Evolutionary conservation across 2,888 invertebrate genomes (phyloP).

Genomic region (Magallana nippona): DNA sequence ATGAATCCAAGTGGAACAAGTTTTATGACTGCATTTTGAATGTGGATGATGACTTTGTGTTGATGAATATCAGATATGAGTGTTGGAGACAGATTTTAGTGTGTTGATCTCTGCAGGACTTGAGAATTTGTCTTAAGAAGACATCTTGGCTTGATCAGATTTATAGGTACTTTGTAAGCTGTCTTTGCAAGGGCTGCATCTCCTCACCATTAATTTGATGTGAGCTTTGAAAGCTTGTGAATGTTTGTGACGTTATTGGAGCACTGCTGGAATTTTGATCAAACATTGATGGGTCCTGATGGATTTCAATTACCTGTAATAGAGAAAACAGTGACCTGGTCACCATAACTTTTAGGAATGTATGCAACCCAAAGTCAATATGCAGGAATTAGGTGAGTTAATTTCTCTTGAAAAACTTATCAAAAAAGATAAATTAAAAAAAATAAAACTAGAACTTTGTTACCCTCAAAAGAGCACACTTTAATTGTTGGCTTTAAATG

Average conservation of each 20-base stretch:
- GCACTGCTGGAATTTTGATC: conserved; percentile 1
- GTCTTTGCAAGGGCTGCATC: neutral
- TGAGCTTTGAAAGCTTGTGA: neutral
- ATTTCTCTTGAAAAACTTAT: neutral
- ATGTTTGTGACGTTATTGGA: neutral
- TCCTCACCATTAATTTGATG: neutral
- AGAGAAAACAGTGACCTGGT: neutral
- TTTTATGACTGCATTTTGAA: conserved; percentile 13
- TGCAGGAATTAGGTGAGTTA: conserved; percentile 19
- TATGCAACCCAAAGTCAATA: neutral
- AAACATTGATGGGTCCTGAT: neutral
- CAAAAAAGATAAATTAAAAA: neutral
- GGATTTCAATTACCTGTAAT: conserved; percentile 28
- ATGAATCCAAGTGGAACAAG: conserved; percentile 15
- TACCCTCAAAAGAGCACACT: too few relatives aligned
- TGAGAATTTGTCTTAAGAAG: neutral
- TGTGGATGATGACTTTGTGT: conserved; percentile 16
- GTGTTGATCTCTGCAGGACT: conserved; percentile 7
- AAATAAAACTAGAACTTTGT: too few relatives aligned
- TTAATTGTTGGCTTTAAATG: neutral
- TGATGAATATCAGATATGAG: conserved; percentile 21
- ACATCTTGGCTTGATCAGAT: conserved; percentile 21
- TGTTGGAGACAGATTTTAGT: conserved; percentile 7
- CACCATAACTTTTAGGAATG: conserved; percentile 23
- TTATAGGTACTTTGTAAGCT: conserved; percentile 22